Base-by-base conservation (phyloP, 2,888 invertebrate genomes). In the Drosophila emarginata region DNA sequence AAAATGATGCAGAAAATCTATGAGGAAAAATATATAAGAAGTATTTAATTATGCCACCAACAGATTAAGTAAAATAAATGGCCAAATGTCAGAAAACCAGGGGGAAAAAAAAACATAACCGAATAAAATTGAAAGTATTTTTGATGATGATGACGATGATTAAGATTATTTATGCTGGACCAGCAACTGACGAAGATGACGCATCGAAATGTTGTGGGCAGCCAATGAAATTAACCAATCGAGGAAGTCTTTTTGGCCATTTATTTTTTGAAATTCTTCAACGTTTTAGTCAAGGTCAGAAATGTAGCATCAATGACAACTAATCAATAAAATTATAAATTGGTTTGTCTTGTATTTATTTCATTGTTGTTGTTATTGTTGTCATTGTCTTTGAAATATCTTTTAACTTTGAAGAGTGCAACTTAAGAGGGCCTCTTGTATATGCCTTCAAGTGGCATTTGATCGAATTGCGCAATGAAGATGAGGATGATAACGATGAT, bases 241-340 rank as follows among this genome's bases (percentile, higher is more conserved):
- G 67, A 77, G 87, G 81, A 82, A 82, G 85, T 78, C 6, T 4
- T 45, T 45, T 21, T 45, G 32, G 32, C 32, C 15, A 45, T 45
- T 15, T 15, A 18, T 45, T 9, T 45, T 45, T 11, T 21, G 53
- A 65, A 74, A 77, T 84, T 67, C 70, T 54, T 72, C 36, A 59
- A 36, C 50, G 28, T 15, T 7, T 14, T 14, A n/a, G n/a, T 23
- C 79, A 84, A 82, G 87, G 81, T 75, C 87, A 72, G 69, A 58
- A 32, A 62, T 56, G 51, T 40, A 53, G 70, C 72, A 74, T 72
- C 77, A 80, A 78, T 73, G 72, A 64, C 79, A 81, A 72, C 77
- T 69, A 87, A 87, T 87, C 81, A 77, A 82, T 87, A 61, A 63
- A 70, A 62, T 54, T 62, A 60, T 54, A 66, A 62, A 67, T 67